Evolutionary conservation across 2,888 invertebrate genomes (phyloP), one percentile per base, ranked within the genome.

Genomic region (Parnassius apollo): DNA sequence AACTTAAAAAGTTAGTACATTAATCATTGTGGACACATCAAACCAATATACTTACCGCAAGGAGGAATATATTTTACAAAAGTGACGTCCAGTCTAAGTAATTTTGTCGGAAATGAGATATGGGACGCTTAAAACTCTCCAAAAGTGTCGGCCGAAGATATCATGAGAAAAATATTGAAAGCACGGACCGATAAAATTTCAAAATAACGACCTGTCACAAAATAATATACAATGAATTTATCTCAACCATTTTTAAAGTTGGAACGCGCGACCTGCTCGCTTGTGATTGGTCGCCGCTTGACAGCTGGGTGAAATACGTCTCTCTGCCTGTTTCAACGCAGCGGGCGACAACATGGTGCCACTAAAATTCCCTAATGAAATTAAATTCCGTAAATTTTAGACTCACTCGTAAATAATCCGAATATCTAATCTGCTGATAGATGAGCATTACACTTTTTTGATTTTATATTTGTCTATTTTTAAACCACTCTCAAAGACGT

Each of bases 181-280:
- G 82, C 81, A 76, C 69, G 76, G 72, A 80, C 76, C 84, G 80
- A 89, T 90, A 91, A 89, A 91, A 86, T 83, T 72, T 84, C 77
- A 76, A 88, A 91, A 88, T 91, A 91, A 91, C 88, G 90, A 90
- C 91, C 91, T 91, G 91, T 91, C 91, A 91, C 91, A 85, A 90
- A 78, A 89, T 90, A 91, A 91, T 90, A 88, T 91, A 91, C 88
- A 90, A 88, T 88, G 86, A 88, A 88, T 89, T 90, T 88, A 91
- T 91, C 90, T 91, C 86, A 85, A 87, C 89, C 91, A 91, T 91
- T 88, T 88, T 90, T 81, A 86, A 89, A 88, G 74, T 81, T 80
- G 78, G 81, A 87, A 83, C 87, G 85, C 81, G 74, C 72, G 73
- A 71, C 68, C 69, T 69, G 65, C 86, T 79, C 75, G 75, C 67